Evolutionary conservation across 2,113 vertebrate genomes (phyloP).

Genomic region (Octodon degus): DNA sequence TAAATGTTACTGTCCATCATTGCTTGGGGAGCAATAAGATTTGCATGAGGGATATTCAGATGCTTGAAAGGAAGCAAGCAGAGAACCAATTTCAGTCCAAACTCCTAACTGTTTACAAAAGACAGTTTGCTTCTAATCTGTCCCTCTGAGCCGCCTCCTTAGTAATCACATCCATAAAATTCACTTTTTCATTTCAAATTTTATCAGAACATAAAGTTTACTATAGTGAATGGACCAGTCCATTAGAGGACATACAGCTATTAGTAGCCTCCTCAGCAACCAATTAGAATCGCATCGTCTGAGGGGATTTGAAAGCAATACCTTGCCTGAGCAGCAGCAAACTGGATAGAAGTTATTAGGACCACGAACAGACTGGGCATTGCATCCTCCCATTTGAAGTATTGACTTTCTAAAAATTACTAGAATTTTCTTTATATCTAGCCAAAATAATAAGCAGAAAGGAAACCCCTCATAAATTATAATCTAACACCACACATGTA

Average conservation of each 20-base stretch:
- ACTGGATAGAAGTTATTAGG: conserved; percentile 70
- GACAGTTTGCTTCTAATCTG: conserved; percentile 62
- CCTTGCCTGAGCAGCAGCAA: conserved; percentile 67
- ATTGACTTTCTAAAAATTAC: conserved; percentile 36
- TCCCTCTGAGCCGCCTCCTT: conserved; percentile 45
- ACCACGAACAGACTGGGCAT: conserved; percentile 55
- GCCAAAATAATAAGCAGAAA: conserved; percentile 79
- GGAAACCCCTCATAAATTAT: conserved; percentile 85
- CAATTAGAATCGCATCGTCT: conserved; percentile 73
- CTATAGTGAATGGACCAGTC: conserved; percentile 59
- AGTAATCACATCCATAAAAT: conserved; percentile 69
- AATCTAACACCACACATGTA: conserved; percentile 85
- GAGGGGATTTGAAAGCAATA: conserved; percentile 69
- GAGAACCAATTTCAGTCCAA: conserved; percentile 59
- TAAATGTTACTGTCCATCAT: conserved; percentile 69
- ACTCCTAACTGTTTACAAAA: conserved; percentile 53
- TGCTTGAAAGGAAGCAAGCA: conserved; percentile 66
- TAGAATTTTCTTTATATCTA: conserved; percentile 68
- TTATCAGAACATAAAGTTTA: conserved; percentile 61
- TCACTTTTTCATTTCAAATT: conserved; percentile 76
- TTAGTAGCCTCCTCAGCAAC: conserved; percentile 84
- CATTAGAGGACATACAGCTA: conserved; percentile 77
- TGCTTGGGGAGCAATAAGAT: conserved; percentile 9
- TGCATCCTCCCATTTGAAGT: conserved; percentile 64
- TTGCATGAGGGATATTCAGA: conserved; percentile 63